These are phyloP conservation scores for Stictocephala bisonia DNA, from an alignment of 2,888 invertebrate genomes.

Conservation along the genomic window DNA sequence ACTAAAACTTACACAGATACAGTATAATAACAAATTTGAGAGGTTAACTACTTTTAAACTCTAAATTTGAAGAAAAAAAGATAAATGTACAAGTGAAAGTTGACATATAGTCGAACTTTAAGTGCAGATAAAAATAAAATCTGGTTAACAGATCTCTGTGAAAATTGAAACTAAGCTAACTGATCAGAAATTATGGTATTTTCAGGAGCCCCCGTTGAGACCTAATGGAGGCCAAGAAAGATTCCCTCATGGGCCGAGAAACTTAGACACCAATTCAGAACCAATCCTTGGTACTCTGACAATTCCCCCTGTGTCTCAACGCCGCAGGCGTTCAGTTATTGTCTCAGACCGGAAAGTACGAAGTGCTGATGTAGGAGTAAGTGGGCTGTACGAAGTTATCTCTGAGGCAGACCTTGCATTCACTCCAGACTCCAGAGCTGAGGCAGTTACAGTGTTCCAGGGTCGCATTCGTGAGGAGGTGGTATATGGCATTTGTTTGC, in stretches of 20 bases:
- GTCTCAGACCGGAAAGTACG: constrained; percentile 79
- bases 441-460: constrained; percentile 88
- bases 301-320: constrained; percentile 63
- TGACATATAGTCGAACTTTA: no score
- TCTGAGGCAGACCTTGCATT: constrained; percentile 93
- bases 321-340: constrained; percentile 74
- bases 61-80: no score
- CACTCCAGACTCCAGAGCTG: constrained; percentile 82
- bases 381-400: constrained; percentile 90
- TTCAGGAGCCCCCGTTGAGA: constrained; percentile 63
- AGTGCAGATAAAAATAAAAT: no score
- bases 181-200: background rate
- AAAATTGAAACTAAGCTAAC: no score
- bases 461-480: constrained; percentile 86
- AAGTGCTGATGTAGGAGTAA: constrained; percentile 90
- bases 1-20: no score
- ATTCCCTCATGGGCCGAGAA: constrained; percentile 84
- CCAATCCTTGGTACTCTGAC: constrained; percentile 61
- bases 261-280: constrained; percentile 63
- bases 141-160: no score
- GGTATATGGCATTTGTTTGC: constrained; percentile 92
- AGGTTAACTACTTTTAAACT: no score
- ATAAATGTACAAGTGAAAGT: no score
- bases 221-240: constrained; percentile 61
- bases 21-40: no score